Percentiles rank a stretch among this genome's conserved stretches.
Evolutionary conservation across 2,888 invertebrate species (phyloP).

Genomic region (Eristalinus aeneus): DNA sequence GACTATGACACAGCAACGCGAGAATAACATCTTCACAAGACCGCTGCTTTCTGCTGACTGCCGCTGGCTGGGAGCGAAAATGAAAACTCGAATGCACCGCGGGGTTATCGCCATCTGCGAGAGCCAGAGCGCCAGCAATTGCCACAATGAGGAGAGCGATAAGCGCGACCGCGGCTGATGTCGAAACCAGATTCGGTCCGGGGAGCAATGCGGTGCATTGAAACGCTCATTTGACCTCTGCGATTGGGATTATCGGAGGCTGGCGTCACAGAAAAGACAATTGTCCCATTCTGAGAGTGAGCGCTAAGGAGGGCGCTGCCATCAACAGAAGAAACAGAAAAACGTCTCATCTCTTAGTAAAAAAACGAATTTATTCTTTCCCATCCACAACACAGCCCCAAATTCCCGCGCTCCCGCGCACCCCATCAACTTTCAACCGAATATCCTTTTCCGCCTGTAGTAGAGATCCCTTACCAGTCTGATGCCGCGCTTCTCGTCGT

Average conservation of each 20-base stretch:
- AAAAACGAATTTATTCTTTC: background rate
- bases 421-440: background rate
- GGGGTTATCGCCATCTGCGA: background rate
- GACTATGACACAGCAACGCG: background rate
- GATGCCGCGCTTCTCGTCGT: slow-evolving; percentile 73
- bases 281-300: background rate
- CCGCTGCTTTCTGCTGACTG: slow-evolving; percentile 8
- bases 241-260: background rate
- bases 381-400: background rate
- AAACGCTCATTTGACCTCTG: background rate
- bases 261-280: background rate
- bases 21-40: slow-evolving; percentile 16
- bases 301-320: background rate
- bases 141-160: background rate
- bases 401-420: no score
- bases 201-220: background rate
- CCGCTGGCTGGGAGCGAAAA: background rate
- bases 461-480: slow-evolving; percentile 41
- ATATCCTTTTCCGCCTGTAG: slow-evolving; percentile 16
- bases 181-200: background rate
- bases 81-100: background rate
- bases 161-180: background rate
- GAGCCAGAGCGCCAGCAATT: background rate
- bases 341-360: background rate
- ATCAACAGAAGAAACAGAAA: background rate